phyloP scores from a whole-genome alignment of 2,888 invertebrate genomes.

The Mimachlamys varia region DNA sequence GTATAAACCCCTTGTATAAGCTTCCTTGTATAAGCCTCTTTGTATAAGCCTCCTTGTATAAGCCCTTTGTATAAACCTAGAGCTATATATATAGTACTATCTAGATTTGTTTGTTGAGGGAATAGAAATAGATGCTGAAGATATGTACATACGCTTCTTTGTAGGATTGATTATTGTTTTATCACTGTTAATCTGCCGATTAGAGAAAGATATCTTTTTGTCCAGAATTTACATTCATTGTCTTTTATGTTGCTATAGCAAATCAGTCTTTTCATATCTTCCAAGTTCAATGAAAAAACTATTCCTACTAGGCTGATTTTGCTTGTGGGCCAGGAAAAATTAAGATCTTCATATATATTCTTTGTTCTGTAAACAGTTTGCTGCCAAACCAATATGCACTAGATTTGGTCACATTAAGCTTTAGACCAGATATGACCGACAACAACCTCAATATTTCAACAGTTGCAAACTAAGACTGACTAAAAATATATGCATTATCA shows the following conservation, averaged over 20 bases:
- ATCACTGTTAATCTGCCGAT: not conserved
- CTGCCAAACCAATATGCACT: not conserved
- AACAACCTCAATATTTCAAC: not conserved
- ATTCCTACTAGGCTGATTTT: not conserved
- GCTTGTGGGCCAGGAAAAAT: no score
- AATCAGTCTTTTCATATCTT: not conserved
- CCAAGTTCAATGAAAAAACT: not conserved
- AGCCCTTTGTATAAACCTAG: no score
- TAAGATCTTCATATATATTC: no score
- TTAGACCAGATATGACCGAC: not conserved
- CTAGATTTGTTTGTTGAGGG: not conserved
- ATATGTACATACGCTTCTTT: not conserved
- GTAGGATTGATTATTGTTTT: not conserved
- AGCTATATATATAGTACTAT: no score
- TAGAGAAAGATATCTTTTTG: not conserved
- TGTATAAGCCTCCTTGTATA: no score
- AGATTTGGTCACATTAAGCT: not conserved
- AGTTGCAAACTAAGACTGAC: not conserved
- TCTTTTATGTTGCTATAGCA: not conserved
- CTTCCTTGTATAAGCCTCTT: no score
- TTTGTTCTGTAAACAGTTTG: not conserved
- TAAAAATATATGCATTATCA: constrained; percentile 38
- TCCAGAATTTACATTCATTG: not conserved
- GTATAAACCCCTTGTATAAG: no score
- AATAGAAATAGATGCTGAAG: not conserved